Evolutionary conservation across 2,888 invertebrate genomes (phyloP), one percentile per base, ranked within the genome.

Genomic region (Lasius fuliginosus): DNA sequence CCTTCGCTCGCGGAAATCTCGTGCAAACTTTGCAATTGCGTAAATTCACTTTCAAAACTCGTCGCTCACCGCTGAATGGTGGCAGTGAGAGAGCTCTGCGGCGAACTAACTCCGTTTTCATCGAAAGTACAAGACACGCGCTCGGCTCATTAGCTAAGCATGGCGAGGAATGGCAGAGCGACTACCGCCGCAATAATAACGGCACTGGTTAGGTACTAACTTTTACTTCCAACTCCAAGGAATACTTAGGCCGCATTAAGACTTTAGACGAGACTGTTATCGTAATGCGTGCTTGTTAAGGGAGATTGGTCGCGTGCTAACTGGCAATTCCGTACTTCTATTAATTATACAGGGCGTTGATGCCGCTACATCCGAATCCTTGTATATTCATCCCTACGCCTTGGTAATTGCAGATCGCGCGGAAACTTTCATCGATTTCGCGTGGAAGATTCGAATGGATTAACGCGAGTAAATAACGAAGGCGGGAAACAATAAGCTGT

Each of bases 91-190:
- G 42, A n/a, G n/a, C n/a, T 23, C 56, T n/a, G 71, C 74, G 46
- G 33, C 33, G 23, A 18, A 85, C 79, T 86, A 89, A 89, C 85
- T 88, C 85, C 75, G 88, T 88, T 89, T 87, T 74, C 89, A 89
- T 90, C 83, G 89, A 90, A 89, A 89, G 83, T 85, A 88, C 85
- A 81, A 58, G 82, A 64, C 67, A 79, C 65, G 81, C 76, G 53
- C 83, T 71, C 65, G 60, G 88, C 89, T 90, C 89, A 88, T 90
- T 90, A 90, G 83, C 86, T 85, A 87, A 85, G 75, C 86, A 85
- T 64, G 84, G 49, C 77, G 69, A 36, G 83, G 73, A 86, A 83
- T 82, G 87, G 82, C 85, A 73, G 33, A 60, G 62, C 53, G 40
- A 36, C 68, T 27, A 71, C 49, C 36, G 67, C n/a, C 12, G 58